Evolutionary conservation across 2,888 invertebrate genomes (phyloP).

Genomic region (Clusia tigrina): DNA sequence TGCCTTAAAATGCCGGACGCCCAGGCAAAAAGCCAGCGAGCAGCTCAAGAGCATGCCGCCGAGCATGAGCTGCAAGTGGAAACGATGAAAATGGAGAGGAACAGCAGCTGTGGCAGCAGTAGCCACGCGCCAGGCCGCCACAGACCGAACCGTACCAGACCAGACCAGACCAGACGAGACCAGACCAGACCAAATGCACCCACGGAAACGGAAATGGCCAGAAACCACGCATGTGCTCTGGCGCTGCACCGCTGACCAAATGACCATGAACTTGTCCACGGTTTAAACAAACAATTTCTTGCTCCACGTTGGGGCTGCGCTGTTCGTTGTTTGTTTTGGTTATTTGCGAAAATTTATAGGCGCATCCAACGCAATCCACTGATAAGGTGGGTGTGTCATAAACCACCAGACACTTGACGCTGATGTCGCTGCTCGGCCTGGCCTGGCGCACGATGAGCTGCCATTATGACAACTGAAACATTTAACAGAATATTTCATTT

Average conservation of each 20-base stretch:
- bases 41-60: too few species aligned
- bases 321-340: not conserved
- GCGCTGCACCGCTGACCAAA: not conserved
- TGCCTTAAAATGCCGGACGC: conserved; percentile 16
- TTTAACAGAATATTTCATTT: too few species aligned
- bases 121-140: not conserved
- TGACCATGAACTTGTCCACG: conserved; percentile 22
- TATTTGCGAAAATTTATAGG: not conserved
- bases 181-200: conserved; percentile 12
- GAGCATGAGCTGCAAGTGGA: not conserved
- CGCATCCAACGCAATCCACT: not conserved
- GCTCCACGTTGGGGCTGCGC: too few species aligned
- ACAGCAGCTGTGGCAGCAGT: not conserved
- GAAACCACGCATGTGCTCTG: not conserved
- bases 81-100: not conserved
- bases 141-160: not conserved
- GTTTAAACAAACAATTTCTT: not conserved
- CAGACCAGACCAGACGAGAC: not conserved
- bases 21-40: conserved; percentile 14
- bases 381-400: conserved; percentile 18
- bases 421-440: not conserved
- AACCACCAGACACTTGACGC: not conserved
- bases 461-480: not conserved
- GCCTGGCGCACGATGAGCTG: not conserved
- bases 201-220: conserved; percentile 18